Conservation (phyloP, 1,140 invertebrate genomes). For the Heliothis subflexa region DNA sequence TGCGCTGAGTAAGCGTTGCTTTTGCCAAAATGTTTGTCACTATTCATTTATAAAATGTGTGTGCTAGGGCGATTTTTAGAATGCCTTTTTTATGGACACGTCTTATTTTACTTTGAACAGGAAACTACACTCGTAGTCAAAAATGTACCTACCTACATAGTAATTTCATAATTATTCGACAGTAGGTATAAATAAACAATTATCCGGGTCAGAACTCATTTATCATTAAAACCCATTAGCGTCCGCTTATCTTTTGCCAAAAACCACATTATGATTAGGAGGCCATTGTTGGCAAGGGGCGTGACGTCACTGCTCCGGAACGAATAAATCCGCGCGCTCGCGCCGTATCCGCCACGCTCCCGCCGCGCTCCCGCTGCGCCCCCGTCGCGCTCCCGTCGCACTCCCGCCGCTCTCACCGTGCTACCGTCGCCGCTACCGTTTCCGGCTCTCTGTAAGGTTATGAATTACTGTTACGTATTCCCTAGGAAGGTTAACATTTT, state of each 20-base stretch:
- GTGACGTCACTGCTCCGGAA: constrained; percentile 39
- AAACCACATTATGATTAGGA: neutral
- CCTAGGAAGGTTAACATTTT: neutral
- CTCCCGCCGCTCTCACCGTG: neutral
- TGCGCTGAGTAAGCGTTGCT: neutral
- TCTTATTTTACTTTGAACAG: too few species aligned
- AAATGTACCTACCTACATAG: neutral
- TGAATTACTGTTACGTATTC: constrained; percentile 26
- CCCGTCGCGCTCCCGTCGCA: constrained; percentile 12
- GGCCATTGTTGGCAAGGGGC: constrained; percentile 1
- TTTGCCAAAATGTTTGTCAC: neutral
- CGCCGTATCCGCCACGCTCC: constrained; percentile 19
- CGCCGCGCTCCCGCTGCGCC: constrained; percentile 6
- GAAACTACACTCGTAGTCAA: neutral
- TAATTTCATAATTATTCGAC: neutral
- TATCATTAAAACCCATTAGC: neutral
- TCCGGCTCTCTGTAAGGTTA: constrained; percentile 28
- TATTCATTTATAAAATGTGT: neutral
- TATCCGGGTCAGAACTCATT: neutral
- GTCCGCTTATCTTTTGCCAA: neutral
- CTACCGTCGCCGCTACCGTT: constrained; percentile 32
- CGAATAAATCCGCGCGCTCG: constrained; percentile 40
- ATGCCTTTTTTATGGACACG: too few species aligned
- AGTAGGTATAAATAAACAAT: neutral
- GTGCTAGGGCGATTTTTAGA: neutral